Base-by-base conservation (phyloP, 1,140 invertebrate genomes). In the Pseudomyrmex sp. region DNA sequence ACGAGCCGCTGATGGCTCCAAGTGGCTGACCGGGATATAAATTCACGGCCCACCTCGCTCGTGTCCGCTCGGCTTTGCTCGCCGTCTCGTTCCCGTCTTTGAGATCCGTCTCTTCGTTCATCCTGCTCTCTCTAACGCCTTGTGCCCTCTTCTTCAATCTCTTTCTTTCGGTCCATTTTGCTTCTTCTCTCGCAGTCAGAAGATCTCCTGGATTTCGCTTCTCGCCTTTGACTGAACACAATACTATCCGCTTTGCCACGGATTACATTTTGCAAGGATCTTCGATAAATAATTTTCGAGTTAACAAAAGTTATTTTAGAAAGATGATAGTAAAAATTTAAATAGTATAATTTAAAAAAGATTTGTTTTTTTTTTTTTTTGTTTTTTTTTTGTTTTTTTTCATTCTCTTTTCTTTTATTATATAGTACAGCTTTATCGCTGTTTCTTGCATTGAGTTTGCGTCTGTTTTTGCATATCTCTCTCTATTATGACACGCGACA, bases 1-100 rank as follows among this genome's bases (percentile, higher is more conserved):
- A 94, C 92, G 93, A 92, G 91, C 93, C 93, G 94, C 93, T 94
- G 94, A 94, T 94, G 93, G 93, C 91, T 94, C 92, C 92, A 94
- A 94, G 93, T 94, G 93, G 92, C 92, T 93, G 93, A 90, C 88
- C 89, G 85, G 91, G 93, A 92, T 94, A 94, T 94, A 94, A 94
- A 94, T 94, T 93, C 91, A 91, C 88, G 89, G 92, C 90, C 91
- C 92, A 92, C 90, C 90, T 91, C 91, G 87, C 89, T 91, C 92
- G 83, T 70, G 26, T 74, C 70, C 9, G 84, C 80, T 70, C 76
- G 63, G 18, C 26, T 69, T 66, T 66, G 52, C 82, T 75, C 83
- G 86, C 76, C 61, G 20, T 89, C 83, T 84, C 79, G 35, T 70
- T 84, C 54, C 35, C 62, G 44, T 82, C 70, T 61, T 70, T 54